Evolutionary conservation across 1,140 invertebrate species (phyloP).

Genomic region (Pygmarrhopalites habei): DNA sequence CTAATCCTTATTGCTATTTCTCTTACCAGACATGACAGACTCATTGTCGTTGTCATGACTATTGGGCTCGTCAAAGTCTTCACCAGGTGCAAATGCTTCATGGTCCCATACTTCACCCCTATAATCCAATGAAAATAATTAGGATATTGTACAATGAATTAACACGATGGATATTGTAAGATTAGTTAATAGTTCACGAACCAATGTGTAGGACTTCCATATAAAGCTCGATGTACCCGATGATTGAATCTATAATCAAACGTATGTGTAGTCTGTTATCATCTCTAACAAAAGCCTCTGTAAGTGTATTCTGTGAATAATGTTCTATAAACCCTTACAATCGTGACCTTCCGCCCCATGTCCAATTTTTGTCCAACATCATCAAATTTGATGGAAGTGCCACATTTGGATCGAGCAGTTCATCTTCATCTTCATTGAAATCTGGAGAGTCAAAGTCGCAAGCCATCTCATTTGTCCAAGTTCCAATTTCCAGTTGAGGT

Average conservation of each 20-base stretch:
- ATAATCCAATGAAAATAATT: too few species aligned
- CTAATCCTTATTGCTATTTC: too few species aligned
- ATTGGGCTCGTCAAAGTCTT: conserved; percentile 36
- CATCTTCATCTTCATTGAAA: conserved; percentile 42
- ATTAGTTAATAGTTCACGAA: too few species aligned
- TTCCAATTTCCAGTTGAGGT: conserved; percentile 68
- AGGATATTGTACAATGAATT: too few species aligned
- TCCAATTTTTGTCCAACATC: conserved; percentile 41
- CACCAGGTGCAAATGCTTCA: conserved; percentile 34
- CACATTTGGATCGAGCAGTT: conserved; percentile 43
- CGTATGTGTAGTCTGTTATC: too few species aligned
- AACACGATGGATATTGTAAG: too few species aligned
- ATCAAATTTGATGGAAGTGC: conserved; percentile 44
- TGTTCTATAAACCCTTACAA: conserved; percentile 25
- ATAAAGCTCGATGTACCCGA: conserved; percentile 37
- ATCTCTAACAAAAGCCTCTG: too few species aligned
- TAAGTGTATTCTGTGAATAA: too few species aligned
- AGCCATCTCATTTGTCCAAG: conserved; percentile 84
- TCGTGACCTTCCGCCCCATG: conserved; percentile 35
- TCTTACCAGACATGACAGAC: conserved; percentile 38
- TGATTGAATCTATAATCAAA: conserved; percentile 33
- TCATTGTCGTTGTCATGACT: conserved; percentile 40
- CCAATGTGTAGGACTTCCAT: conserved; percentile 39
- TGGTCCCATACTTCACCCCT: conserved; percentile 39
- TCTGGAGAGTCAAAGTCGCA: conserved; percentile 8